Evolutionary conservation across 2,888 invertebrate species (phyloP).

Genomic region (Drosophila maculinotata): DNA sequence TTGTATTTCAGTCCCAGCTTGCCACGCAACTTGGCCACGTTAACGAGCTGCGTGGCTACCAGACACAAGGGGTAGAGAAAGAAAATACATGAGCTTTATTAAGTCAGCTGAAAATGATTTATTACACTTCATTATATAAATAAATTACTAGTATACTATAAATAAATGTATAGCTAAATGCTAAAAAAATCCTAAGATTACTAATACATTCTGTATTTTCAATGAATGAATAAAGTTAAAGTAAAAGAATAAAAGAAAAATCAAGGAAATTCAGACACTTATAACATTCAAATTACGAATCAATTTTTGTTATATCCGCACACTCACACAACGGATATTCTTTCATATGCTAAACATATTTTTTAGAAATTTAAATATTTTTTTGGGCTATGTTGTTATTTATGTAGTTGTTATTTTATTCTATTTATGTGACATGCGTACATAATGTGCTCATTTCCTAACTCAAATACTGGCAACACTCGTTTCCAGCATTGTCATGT

Average conservation of each 20-base stretch:
- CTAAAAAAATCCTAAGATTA: no score
- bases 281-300: no score
- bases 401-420: constrained; percentile 6
- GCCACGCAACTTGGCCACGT: constrained; percentile 29
- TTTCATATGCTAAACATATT: not conserved
- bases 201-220: no score
- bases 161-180: no score
- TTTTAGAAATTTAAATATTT: constrained; percentile 1
- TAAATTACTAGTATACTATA: no score
- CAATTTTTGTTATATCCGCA: not conserved
- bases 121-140: not conserved
- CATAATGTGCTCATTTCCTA: constrained; percentile 31
- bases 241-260: no score
- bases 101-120: not conserved
- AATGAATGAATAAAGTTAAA: no score
- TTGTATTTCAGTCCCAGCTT: constrained; percentile 56
- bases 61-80: not conserved
- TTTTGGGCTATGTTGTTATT: not conserved
- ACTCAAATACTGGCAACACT: constrained; percentile 13
- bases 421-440: constrained; percentile 39
- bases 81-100: not conserved
- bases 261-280: no score
- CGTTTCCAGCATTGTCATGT: constrained; percentile 28
- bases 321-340: constrained; percentile 10
- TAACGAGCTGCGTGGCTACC: constrained; percentile 16